Percentiles rank a stretch among this genome's conserved stretches.
Evolutionary conservation across 2,888 invertebrate genomes (phyloP).

Genomic region (Mythimna loreyi): DNA sequence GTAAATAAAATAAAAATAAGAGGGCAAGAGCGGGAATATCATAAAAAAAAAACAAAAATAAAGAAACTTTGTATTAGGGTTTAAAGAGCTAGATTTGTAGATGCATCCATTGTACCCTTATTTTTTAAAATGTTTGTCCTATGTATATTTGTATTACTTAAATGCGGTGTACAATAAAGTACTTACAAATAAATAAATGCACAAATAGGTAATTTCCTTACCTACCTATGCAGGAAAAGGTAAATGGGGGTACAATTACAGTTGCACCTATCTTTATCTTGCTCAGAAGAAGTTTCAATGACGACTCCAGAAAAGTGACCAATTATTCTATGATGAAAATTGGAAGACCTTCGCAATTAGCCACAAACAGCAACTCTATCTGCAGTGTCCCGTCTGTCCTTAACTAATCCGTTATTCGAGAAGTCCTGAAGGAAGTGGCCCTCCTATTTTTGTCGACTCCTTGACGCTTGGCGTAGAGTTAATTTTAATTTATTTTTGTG

Average conservation of each 20-base stretch:
- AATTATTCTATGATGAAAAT: slow-evolving; percentile 9
- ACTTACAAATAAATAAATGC: too few relatives aligned
- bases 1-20: slow-evolving; percentile 32
- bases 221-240: too few relatives aligned
- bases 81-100: background rate
- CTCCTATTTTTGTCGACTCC: slow-evolving; percentile 69
- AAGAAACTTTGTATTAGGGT: background rate
- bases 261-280: background rate
- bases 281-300: slow-evolving; percentile 1
- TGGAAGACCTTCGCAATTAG: slow-evolving; percentile 11
- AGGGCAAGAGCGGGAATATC: background rate
- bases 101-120: too few relatives aligned
- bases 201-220: slow-evolving; percentile 9
- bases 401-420: slow-evolving; percentile 57
- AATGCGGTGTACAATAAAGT: too few relatives aligned
- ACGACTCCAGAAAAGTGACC: background rate
- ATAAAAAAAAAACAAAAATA: background rate
- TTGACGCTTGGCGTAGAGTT: slow-evolving; percentile 76
- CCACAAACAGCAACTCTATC: background rate
- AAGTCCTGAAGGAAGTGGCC: slow-evolving; percentile 68
- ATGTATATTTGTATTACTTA: too few relatives aligned
- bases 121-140: too few relatives aligned
- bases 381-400: slow-evolving; percentile 48
- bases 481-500: slow-evolving; percentile 87
- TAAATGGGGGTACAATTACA: too few relatives aligned